Percentiles rank a stretch among this genome's conserved stretches.
These are phyloP conservation scores for Onychostoma macrolepis DNA, from an alignment of 2,113 vertebrate genomes.

Conservation along the genomic window DNA sequence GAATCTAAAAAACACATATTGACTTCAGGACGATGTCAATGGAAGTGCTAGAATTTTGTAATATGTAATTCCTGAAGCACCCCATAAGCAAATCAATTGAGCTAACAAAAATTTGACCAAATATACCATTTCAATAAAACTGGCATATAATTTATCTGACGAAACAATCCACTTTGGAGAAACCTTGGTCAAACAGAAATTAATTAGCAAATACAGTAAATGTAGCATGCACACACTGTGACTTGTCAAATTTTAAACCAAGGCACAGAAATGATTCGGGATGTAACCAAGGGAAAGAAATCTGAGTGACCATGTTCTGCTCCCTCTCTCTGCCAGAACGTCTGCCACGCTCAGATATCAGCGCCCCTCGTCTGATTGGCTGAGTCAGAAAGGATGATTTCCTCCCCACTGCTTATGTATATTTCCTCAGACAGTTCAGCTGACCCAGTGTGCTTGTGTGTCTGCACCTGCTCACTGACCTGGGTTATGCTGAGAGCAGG, in stretches of 20 bases:
- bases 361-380: neutral
- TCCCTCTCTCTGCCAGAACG: slow-evolving; percentile 3
- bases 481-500: neutral
- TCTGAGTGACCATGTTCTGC: neutral
- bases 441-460: slow-evolving; percentile 15
- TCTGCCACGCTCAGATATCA: slow-evolving; percentile 20
- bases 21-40: neutral
- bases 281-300: slow-evolving; percentile 14
- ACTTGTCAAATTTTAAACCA: neutral
- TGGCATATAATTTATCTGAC: neutral
- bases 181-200: neutral
- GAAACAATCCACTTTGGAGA: neutral
- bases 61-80: neutral
- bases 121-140: neutral
- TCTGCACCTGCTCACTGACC: neutral
- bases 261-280: neutral
- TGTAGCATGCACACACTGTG: neutral
- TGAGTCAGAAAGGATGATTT: slow-evolving; percentile 16
- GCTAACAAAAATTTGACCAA: neutral
- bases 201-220: neutral
- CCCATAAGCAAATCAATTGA: neutral
- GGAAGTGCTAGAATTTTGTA: neutral
- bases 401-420: neutral
- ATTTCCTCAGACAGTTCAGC: slow-evolving; percentile 1
- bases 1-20: too few relatives aligned